A percentile compares a stretch with the other conserved stretches of the same genome.
These are phyloP conservation scores for Ceratina calcarata DNA, from an alignment of 1,140 invertebrate genomes.

Conservation along the genomic window DNA sequence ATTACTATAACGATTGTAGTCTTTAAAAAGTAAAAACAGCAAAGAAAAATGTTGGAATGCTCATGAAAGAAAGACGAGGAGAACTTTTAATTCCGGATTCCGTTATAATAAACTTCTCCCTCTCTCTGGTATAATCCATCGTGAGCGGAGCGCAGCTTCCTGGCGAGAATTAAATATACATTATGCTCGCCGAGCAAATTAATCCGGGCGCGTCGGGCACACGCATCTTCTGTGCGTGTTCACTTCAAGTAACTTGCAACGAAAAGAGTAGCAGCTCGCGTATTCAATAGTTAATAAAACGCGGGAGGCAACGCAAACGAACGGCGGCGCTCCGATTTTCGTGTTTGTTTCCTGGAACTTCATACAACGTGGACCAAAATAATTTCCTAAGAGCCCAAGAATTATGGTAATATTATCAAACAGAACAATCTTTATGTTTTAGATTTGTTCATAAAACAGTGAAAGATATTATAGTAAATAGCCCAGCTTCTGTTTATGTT, in stretches of 20 bases:
- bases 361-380: no score
- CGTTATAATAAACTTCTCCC: not conserved
- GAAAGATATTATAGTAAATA: no score
- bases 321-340: not conserved
- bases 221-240: not conserved
- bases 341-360: not conserved
- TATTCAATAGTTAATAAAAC: slow-evolving; percentile 15
- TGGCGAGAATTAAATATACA: slow-evolving; percentile 21
- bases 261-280: not conserved
- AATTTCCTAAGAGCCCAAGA: no score
- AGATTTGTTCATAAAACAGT: no score
- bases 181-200: slow-evolving; percentile 23
- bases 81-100: not conserved
- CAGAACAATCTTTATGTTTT: no score
- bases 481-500: no score
- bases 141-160: not conserved
- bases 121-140: not conserved
- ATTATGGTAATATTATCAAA: no score
- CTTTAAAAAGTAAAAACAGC: not conserved
- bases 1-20: no score
- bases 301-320: slow-evolving; percentile 16
- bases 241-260: not conserved
- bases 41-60: not conserved
- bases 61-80: not conserved
- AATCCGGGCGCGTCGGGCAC: not conserved